These are phyloP conservation scores for Brachyrhaphis roseni DNA, from an alignment of 2,797 vertebrate species.

Conservation along the genomic window DNA sequence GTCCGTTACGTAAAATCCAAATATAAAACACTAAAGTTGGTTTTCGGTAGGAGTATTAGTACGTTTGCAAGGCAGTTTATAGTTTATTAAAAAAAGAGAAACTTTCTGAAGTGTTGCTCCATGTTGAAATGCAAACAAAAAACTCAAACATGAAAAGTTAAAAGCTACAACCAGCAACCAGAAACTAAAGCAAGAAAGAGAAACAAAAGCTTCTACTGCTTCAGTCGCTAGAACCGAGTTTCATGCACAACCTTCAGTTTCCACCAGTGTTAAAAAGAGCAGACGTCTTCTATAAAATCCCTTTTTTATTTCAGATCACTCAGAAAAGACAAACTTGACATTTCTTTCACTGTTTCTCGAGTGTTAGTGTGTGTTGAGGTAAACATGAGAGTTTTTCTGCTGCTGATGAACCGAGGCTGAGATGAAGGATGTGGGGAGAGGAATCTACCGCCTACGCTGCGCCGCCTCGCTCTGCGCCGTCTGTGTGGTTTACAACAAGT, in stretches of 20 bases:
- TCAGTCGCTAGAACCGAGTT: constrained; percentile 1
- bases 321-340: background rate
- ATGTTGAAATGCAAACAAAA: constrained; percentile 6
- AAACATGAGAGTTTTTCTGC: constrained; percentile 53
- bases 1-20: background rate
- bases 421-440: constrained; percentile 71
- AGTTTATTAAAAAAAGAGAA: background rate
- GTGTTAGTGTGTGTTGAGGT: constrained; percentile 42
- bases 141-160: constrained; percentile 24
- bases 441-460: constrained; percentile 62
- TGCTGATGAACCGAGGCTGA: constrained; percentile 57
- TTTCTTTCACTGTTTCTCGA: background rate
- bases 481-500: constrained; percentile 66
- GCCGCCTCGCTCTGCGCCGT: constrained; percentile 50
- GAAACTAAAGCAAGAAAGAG: constrained; percentile 45
- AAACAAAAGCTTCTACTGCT: constrained; percentile 14
- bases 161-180: constrained; percentile 48
- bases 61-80: background rate
- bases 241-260: constrained; percentile 38
- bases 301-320: background rate
- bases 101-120: constrained; percentile 2
- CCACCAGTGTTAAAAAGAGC: background rate
- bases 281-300: background rate
- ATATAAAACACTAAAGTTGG: background rate
- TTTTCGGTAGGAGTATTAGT: background rate